A percentile compares a stretch with the other conserved stretches of the same genome.
Evolutionary conservation across 2,113 vertebrate genomes (phyloP).

Genomic region (Phaetusa simplex): DNA sequence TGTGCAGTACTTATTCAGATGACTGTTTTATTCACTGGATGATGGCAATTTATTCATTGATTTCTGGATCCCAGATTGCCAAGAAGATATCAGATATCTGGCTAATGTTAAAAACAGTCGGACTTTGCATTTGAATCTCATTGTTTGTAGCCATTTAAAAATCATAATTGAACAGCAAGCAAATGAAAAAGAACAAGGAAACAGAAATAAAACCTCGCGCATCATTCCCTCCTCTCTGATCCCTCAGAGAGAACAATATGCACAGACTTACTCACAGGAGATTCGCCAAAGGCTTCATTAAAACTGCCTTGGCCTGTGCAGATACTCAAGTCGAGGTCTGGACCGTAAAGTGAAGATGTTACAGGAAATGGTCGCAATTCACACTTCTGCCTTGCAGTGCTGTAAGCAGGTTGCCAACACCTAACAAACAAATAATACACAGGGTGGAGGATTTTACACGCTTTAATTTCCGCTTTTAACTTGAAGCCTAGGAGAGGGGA

Average conservation of each 20-base stretch:
- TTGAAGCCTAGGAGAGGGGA: background rate
- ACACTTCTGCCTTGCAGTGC: background rate
- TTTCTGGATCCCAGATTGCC: conserved; percentile 37
- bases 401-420: background rate
- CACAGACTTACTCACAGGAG: background rate
- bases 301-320: background rate
- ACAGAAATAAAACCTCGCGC: background rate
- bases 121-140: background rate
- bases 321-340: background rate
- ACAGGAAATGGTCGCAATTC: background rate
- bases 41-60: conserved; percentile 59
- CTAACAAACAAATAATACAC: background rate
- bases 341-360: background rate
- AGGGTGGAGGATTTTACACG: background rate
- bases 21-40: conserved; percentile 8
- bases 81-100: conserved; percentile 31
- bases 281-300: background rate
- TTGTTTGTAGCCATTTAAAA: background rate
- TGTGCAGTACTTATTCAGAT: conserved; percentile 22
- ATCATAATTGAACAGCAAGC: background rate
- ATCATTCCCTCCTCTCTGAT: background rate
- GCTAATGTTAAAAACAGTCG: background rate
- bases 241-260: background rate
- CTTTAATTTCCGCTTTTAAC: background rate
- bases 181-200: background rate